Conservation (phyloP, 2,113 vertebrate species). For the Egretta garzetta region DNA sequence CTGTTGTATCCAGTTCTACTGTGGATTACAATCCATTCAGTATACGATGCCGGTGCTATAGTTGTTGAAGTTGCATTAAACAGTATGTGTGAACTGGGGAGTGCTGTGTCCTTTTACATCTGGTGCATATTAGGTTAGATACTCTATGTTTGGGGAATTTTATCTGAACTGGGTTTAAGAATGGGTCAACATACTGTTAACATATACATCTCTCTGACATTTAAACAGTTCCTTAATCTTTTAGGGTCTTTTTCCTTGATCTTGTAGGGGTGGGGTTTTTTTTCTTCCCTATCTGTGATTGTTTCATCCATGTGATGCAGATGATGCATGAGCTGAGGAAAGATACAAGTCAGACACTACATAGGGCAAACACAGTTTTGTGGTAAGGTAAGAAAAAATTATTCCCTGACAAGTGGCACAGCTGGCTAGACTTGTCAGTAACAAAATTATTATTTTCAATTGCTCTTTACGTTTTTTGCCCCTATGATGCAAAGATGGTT, state of each 20-base stretch:
- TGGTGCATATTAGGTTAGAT: neutral
- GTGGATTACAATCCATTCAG: neutral
- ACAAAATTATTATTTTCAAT: neutral
- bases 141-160: neutral
- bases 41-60: neutral
- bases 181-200: neutral
- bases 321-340: neutral
- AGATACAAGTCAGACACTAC: neutral
- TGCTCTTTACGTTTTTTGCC: neutral
- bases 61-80: neutral
- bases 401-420: neutral
- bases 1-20: neutral
- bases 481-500: neutral
- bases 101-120: neutral
- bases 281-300: neutral
- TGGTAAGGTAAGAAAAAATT: neutral
- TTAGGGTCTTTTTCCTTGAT: neutral
- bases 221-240: constrained; percentile 5
- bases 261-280: neutral
- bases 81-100: neutral
- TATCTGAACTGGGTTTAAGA: constrained; percentile 4
- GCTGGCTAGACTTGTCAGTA: neutral
- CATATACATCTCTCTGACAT: neutral
- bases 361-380: neutral
- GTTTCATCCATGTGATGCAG: neutral